Percentiles rank a stretch among this genome's conserved stretches.
Conservation (phyloP, 2,797 vertebrate species). For the Urocyon cinereoargenteus region DNA sequence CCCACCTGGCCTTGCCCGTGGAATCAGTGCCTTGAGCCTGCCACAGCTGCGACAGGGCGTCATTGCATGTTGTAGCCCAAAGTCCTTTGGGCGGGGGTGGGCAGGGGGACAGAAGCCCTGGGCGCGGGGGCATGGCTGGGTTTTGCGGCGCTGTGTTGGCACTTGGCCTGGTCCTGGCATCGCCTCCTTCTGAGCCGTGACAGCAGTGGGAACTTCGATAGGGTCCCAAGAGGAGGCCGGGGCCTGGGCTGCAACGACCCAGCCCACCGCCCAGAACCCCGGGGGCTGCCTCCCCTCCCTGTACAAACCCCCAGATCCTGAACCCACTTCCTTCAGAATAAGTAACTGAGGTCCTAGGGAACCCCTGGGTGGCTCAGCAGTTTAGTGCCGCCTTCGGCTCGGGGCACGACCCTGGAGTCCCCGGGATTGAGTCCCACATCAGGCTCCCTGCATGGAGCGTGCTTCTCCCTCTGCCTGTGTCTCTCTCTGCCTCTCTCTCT, state of each 20-base stretch:
- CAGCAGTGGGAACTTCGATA: not conserved
- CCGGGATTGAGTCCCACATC: too few species aligned
- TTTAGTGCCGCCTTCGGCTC: too few species aligned
- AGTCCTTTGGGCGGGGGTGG: not conserved
- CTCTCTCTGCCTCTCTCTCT: too few species aligned
- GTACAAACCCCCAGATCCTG: not conserved
- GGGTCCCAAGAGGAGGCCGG: not conserved
- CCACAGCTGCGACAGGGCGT: not conserved
- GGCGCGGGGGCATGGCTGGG: not conserved
- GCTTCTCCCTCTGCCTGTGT: too few species aligned
- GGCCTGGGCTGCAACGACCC: not conserved
- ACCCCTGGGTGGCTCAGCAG: too few species aligned
- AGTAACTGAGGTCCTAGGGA: not conserved
- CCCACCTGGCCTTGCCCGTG: not conserved
- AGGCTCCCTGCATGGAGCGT: too few species aligned
- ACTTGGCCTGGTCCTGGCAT: not conserved
- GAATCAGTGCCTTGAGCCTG: not conserved
- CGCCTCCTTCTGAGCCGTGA: not conserved
- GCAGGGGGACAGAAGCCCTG: not conserved
- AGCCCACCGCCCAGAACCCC: not conserved
- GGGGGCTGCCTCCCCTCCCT: not conserved
- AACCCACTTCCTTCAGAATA: not conserved
- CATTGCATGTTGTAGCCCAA: slow-evolving; percentile 11
- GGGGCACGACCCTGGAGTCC: too few species aligned
- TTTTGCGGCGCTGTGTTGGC: not conserved